Conservation (phyloP, 2,797 vertebrate species). For the Oophaga sylvatica region DNA sequence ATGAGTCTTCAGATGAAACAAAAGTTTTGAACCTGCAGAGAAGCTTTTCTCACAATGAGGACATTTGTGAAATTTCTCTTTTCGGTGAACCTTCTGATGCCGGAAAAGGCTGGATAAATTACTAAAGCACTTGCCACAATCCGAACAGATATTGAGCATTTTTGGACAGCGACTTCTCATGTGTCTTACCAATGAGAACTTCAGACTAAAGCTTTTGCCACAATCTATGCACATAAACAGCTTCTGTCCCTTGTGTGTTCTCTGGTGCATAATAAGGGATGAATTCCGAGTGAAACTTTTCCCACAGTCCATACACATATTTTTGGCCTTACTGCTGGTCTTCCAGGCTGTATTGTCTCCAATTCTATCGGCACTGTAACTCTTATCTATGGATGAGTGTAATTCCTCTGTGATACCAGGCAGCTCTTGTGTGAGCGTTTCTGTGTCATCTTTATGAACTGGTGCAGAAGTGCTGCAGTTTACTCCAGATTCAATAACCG, state of each 20-base stretch:
- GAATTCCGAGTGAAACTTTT: conserved; percentile 53
- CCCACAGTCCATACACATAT: conserved; percentile 44
- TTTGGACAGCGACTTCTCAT: conserved; percentile 70
- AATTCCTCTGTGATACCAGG: neutral
- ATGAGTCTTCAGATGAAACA: conserved; percentile 28
- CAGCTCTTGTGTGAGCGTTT: neutral
- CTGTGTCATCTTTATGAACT: neutral
- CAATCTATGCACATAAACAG: conserved; percentile 65
- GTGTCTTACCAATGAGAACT: conserved; percentile 74
- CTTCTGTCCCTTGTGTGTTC: conserved; percentile 60
- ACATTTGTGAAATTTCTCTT: conserved; percentile 53
- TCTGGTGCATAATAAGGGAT: conserved; percentile 51
- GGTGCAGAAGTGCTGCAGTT: neutral
- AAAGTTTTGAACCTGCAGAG: conserved; percentile 34
- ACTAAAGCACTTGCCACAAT: conserved; percentile 52
- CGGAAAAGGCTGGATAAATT: conserved; percentile 55
- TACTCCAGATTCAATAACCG: neutral
- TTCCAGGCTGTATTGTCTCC: neutral
- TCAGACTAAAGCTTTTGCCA: conserved; percentile 69
- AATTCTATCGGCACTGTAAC: neutral
- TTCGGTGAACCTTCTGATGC: conserved; percentile 55
- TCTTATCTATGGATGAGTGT: neutral
- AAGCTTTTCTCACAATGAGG: conserved; percentile 55
- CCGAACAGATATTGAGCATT: conserved; percentile 50
- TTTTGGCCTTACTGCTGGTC: neutral